Base-by-base conservation (phyloP, 2,113 vertebrate genomes). In the Etheostoma spectabile region DNA sequence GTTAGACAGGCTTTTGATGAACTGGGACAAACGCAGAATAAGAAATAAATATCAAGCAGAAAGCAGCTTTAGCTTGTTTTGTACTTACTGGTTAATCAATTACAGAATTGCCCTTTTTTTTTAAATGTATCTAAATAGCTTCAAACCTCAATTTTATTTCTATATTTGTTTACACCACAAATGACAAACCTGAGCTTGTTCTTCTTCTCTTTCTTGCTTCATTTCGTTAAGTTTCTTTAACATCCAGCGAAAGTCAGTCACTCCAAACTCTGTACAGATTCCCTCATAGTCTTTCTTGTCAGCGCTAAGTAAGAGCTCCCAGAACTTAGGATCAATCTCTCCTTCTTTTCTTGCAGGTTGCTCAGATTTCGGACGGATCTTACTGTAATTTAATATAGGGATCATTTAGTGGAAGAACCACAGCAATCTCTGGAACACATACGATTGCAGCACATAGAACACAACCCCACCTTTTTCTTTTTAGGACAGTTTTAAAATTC, bases 171-270 rank as follows among this genome's bases (percentile, higher is more conserved):
- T 42, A 42, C 22, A 10, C 42, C 5, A 27, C 22, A 4, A 56
- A 80, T 15, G 35, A 56, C 77, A 86, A 86, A 97, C 96, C 95
- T 92, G 45, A 0, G 90, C 94, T 84, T 97, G 94, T 72, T 95
- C 92, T 79, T 84, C 92, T 63, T 96, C 95, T 3, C 89, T 73
- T 13, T 96, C 95, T 73, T 88, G 93, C 87, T 91, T 97, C 74
- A 97, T 90, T 86, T 95, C 89, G 77, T 95, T 95, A 59, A 98
- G 94, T 87, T 89, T 96, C 62, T 93, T 97, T 60, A 98, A 93
- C 95, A 97, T 96, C 85, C 96, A 96, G 10, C 97, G 95, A 83
- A 96, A 98, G 86, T 98, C 95, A 0, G 92, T 95, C 60, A 97
- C 91, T 62, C 96, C 96, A 11, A 95, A 96, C 79, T 97, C 95